These are phyloP conservation scores for Labrus mixtus DNA, from an alignment of 2,113 vertebrate species.

Conservation along the genomic window DNA sequence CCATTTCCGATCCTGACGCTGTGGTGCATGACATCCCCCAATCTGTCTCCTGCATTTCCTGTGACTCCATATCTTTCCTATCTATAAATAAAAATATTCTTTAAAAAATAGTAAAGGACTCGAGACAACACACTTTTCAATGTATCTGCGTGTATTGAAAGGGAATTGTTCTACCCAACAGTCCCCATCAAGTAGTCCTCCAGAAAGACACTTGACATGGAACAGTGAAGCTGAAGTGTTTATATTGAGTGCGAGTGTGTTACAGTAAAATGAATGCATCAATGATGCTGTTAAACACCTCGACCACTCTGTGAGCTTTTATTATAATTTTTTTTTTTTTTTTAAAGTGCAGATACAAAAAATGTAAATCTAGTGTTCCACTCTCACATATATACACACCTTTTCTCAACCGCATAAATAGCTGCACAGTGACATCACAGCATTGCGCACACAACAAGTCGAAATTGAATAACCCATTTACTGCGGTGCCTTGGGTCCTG, in stretches of 20 bases:
- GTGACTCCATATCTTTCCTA: no score
- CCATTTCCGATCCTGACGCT: no score
- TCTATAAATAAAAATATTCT: not conserved
- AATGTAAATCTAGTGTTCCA: not conserved
- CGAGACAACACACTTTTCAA: not conserved
- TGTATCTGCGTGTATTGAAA: not conserved
- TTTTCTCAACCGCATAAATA: conserved; percentile 21
- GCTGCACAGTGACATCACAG: conserved; percentile 28
- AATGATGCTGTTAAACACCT: not conserved
- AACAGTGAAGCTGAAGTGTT: conserved; percentile 25
- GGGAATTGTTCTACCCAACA: conserved; percentile 11
- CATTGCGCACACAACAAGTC: conserved; percentile 50
- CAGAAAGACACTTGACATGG: conserved; percentile 13
- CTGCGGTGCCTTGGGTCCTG: conserved; percentile 59
- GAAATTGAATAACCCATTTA: conserved; percentile 68
- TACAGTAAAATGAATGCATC: not conserved
- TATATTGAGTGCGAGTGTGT: not conserved
- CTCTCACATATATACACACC: not conserved
- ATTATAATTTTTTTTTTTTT: no score
- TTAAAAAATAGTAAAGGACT: no score
- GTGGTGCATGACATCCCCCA: no score
- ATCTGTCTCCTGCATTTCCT: no score
- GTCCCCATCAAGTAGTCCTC: conserved; percentile 14
- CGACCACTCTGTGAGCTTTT: not conserved
- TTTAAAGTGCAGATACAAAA: not conserved